Conservation (phyloP, 1,140 invertebrate genomes). For the Macrostomum lignano region DNA sequence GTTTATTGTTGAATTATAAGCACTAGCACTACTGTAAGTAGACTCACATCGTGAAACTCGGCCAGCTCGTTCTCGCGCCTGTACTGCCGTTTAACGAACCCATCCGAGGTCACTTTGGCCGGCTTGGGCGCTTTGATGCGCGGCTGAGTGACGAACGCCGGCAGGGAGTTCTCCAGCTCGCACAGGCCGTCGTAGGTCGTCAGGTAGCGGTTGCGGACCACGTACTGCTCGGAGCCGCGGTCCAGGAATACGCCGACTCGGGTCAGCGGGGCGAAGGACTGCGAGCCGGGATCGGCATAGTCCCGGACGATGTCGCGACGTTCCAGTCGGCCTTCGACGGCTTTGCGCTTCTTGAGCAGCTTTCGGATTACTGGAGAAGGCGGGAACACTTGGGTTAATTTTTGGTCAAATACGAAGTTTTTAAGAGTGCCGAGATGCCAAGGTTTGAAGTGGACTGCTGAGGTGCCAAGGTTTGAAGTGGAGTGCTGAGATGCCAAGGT, state of each 20-base stretch:
- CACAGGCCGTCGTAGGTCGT: conserved; percentile 21
- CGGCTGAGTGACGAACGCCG: conserved; percentile 20
- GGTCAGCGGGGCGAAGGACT: conserved; percentile 24
- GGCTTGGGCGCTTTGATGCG: conserved; percentile 19
- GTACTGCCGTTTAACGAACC: conserved; percentile 22
- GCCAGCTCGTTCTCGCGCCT: conserved; percentile 19
- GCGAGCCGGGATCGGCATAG: conserved; percentile 16
- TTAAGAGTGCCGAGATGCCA: too few relatives aligned
- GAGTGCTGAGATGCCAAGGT: too few relatives aligned
- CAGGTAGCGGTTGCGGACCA: conserved; percentile 20
- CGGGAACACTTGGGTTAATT: too few relatives aligned
- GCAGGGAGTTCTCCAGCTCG: conserved; percentile 23
- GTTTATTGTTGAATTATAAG: too few relatives aligned
- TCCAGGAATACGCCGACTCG: conserved; percentile 25
- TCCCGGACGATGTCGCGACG: conserved; percentile 19
- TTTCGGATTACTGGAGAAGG: conserved; percentile 18
- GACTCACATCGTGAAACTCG: conserved; percentile 20
- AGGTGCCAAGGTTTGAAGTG: too few relatives aligned
- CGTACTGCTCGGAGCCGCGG: conserved; percentile 22
- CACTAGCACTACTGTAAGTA: too few relatives aligned
- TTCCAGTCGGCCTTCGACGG: conserved; percentile 14
- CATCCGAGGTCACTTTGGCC: conserved; percentile 16
- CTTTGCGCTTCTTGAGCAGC: conserved; percentile 13
- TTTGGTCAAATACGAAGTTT: too few relatives aligned
- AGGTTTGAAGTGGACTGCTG: too few relatives aligned